phyloP scores from a whole-genome alignment of 2,797 vertebrate species.

The Poeciliopsis paucimaculata region DNA sequence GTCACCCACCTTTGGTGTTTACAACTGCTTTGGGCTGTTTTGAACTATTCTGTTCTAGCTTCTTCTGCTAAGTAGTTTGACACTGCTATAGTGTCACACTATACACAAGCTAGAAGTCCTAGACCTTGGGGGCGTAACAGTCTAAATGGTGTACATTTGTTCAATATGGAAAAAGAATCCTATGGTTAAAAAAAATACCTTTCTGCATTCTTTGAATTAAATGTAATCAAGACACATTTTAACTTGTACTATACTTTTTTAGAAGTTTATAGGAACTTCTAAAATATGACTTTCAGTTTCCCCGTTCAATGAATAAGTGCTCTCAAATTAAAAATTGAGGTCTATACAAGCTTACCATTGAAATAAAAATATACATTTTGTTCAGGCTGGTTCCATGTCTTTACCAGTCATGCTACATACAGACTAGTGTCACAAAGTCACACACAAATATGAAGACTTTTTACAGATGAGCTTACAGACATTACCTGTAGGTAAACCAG shows the following conservation, averaged over 20 bases:
- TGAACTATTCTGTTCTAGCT: too few relatives aligned
- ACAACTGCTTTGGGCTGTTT: too few relatives aligned
- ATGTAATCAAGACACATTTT: not conserved
- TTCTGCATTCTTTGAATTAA: not conserved
- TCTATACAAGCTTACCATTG: not conserved
- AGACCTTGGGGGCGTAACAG: too few relatives aligned
- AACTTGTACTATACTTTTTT: not conserved
- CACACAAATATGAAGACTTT: not conserved
- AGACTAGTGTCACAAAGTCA: not conserved
- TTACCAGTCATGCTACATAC: not conserved
- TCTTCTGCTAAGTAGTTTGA: too few relatives aligned
- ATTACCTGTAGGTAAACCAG: constrained; percentile 92
- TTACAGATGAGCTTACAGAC: constrained; percentile 9
- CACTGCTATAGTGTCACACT: too few relatives aligned
- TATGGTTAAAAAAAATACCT: not conserved
- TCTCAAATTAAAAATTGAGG: too few relatives aligned
- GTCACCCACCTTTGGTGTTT: too few relatives aligned
- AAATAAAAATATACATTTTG: not conserved
- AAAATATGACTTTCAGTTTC: not conserved
- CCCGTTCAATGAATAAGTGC: not conserved
- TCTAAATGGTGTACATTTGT: not conserved
- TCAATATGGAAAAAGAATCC: not conserved
- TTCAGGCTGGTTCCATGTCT: not conserved
- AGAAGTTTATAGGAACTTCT: not conserved
- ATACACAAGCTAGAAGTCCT: too few relatives aligned